A percentile compares a stretch with the other conserved stretches of the same genome.
These are phyloP conservation scores for Sinocyclocheilus maitianheensis DNA, from an alignment of 2,113 vertebrate species.

Conservation along the genomic window DNA sequence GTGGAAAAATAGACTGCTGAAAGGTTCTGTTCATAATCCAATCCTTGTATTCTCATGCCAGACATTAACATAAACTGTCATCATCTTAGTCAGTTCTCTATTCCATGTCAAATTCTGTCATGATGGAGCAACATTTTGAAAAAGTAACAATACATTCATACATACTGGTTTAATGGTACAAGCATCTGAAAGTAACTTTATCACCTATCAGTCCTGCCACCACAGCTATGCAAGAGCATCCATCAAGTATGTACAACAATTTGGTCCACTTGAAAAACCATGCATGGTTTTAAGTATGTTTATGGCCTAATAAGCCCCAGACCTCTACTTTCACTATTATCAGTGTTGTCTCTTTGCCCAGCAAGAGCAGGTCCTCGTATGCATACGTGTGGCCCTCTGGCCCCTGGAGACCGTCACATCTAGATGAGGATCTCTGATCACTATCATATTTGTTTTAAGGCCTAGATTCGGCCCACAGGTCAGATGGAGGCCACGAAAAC, in stretches of 20 bases:
- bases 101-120: background rate
- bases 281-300: background rate
- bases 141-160: background rate
- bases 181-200: background rate
- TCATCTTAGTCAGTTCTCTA: background rate
- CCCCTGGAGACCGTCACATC: slow-evolving; percentile 1
- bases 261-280: background rate
- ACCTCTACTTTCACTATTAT: background rate
- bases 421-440: slow-evolving; percentile 24
- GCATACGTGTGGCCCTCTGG: background rate
- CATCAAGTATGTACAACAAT: background rate
- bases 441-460: slow-evolving; percentile 31
- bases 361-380: background rate
- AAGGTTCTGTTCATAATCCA: too few species aligned
- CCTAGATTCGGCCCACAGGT: background rate
- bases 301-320: background rate
- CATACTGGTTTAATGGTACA: background rate
- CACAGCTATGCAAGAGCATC: background rate
- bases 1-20: too few species aligned
- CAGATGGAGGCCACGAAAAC: background rate
- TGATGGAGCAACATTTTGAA: too few species aligned
- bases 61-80: too few species aligned
- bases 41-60: too few species aligned
- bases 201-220: background rate
- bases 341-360: background rate